phyloP scores from a whole-genome alignment of 1,140 invertebrate genomes.

The Spodoptera frugiperda region DNA sequence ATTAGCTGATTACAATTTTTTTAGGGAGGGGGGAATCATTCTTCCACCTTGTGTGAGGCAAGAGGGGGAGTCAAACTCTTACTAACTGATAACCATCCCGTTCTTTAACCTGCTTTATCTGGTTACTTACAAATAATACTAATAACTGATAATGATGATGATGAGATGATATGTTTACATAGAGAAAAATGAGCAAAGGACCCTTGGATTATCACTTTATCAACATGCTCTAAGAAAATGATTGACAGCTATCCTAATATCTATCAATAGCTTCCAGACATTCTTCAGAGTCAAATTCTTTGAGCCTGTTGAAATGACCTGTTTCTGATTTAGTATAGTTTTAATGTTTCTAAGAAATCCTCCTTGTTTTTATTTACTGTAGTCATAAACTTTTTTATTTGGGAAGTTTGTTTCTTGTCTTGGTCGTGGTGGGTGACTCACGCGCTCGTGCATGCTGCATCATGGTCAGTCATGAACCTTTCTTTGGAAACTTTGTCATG shows the following conservation, averaged over 20 bases:
- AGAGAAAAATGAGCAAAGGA: too few species aligned
- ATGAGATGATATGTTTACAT: too few species aligned
- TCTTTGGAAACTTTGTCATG: neutral
- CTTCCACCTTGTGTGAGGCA: too few species aligned
- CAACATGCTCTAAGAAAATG: too few species aligned
- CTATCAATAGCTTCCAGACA: neutral
- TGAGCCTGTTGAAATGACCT: conserved; percentile 28
- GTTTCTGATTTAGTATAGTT: neutral
- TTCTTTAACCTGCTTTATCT: too few species aligned
- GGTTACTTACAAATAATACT: too few species aligned
- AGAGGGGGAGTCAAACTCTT: too few species aligned
- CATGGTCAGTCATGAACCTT: neutral
- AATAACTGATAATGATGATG: too few species aligned
- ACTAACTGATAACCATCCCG: too few species aligned
- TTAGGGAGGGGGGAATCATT: too few species aligned
- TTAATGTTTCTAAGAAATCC: conserved; percentile 26
- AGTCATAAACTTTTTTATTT: conserved; percentile 15
- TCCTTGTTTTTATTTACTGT: conserved; percentile 17
- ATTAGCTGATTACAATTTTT: too few species aligned
- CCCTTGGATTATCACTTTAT: too few species aligned
- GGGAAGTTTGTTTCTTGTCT: neutral
- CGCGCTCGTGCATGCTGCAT: neutral
- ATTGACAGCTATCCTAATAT: neutral
- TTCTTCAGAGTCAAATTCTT: neutral
- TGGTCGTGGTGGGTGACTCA: conserved; percentile 11